Evolutionary conservation across 2,113 vertebrate species (phyloP).

Genomic region (Brevimyrus niger): DNA sequence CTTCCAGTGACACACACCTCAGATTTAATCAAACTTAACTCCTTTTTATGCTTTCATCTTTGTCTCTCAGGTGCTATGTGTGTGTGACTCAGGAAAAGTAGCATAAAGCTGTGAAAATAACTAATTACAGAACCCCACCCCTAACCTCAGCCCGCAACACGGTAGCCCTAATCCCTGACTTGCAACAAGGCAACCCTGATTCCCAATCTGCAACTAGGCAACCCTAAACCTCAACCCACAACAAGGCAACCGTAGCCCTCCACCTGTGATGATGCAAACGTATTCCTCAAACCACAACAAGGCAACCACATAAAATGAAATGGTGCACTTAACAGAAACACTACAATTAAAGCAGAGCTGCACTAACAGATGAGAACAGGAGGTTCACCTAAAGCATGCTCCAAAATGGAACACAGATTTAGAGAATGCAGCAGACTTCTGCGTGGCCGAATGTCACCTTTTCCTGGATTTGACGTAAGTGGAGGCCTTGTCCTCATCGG

Average conservation of each 20-base stretch:
- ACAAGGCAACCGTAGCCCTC: neutral
- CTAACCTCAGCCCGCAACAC: neutral
- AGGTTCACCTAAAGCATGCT: neutral
- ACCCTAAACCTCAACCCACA: neutral
- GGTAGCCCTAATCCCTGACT: neutral
- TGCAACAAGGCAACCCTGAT: neutral
- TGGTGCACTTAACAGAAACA: neutral
- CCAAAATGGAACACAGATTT: neutral
- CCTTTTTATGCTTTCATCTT: conserved; percentile 1
- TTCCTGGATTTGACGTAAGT: conserved; percentile 79
- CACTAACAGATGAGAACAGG: neutral
- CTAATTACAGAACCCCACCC: neutral
- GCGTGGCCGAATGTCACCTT: conserved; percentile 63
- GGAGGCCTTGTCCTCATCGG: conserved; percentile 75
- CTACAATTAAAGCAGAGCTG: neutral
- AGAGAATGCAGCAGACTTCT: neutral
- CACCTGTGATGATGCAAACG: neutral
- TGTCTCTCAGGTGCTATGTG: neutral
- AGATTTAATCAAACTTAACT: neutral
- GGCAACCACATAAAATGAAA: neutral
- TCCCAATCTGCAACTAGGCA: neutral
- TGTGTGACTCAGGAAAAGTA: neutral
- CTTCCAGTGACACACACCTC: neutral
- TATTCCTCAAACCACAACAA: neutral
- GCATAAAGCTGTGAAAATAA: neutral